Evolutionary conservation across 2,797 vertebrate species (phyloP), one percentile per base, ranked within the genome.

Genomic region (Sciurus carolinensis): DNA sequence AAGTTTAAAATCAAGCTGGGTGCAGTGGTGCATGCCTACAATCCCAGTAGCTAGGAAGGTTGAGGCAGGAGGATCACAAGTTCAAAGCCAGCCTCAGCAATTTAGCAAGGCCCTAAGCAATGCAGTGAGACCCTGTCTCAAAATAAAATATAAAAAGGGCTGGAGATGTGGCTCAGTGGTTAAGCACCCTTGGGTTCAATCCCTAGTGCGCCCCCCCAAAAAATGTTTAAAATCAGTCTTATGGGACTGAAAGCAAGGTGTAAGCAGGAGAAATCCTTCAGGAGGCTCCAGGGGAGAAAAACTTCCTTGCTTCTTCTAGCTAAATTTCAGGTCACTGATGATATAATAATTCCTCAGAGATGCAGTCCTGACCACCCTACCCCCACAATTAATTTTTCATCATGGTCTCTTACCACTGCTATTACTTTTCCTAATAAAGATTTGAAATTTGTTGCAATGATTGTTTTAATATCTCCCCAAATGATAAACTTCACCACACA

Each of bases 361-460:
- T 91, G 11, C 7, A 24, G 82, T 92, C 50, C 64, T 69, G 28
- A 96, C 18, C 59, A 73, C 22, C 4, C 11, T 12, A 91, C 57
- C 50, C 30, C 8, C 13, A 80, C 44, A 66, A 54, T 39, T 81
- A 36, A 66, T 89, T 86, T 33, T 90, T 54, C 33, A 93, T 57
- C 11, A 52, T n/a, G 86, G 82, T 87, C 18, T 84, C 17, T 95
- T 72, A 30, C 79, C 15, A 33, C 42, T 28, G n/a, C 30, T 50
- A 71, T 76, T 72, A 52, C 30, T 50, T 69, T 77, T 33, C 39
- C 28, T 87, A 22, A 87, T 80, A 83, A 94, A 62, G 7, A 90
- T 94, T 87, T 81, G 54, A 83, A 95, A 75, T 90, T 30, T 54
- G 42, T 89, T 94, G 83, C 93, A 91, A 57, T 59, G 7, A 80